Conservation (phyloP, 2,113 vertebrate genomes). For the Hucho hucho region DNA sequence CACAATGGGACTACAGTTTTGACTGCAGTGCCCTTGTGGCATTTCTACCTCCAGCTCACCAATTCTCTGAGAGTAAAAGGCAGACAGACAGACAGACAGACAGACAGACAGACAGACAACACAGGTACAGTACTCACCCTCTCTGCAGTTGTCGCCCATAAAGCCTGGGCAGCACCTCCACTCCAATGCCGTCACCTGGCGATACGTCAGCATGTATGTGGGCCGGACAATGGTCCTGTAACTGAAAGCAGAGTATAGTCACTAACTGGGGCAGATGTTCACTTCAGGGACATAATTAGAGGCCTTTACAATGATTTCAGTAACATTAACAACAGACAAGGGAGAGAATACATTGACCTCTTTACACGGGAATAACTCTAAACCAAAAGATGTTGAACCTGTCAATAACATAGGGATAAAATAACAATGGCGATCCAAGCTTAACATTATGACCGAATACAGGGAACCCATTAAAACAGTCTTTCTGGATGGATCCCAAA, state of each 20-base stretch:
- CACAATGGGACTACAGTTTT: constrained; percentile 9
- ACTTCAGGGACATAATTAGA: constrained; percentile 60
- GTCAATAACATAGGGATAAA: background rate
- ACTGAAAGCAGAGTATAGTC: constrained; percentile 69
- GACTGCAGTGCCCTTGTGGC: background rate
- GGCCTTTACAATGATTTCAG: too few species aligned
- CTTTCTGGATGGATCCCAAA: constrained; percentile 23
- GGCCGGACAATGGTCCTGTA: constrained; percentile 93
- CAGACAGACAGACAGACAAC: background rate
- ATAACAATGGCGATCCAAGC: background rate
- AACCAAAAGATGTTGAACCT: background rate
- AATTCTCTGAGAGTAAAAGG: background rate
- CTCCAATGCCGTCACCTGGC: constrained; percentile 82
- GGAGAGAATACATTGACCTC: background rate
- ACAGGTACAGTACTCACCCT: constrained; percentile 71
- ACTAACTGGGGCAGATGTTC: constrained; percentile 1
- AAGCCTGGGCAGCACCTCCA: constrained; percentile 89
- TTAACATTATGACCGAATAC: background rate
- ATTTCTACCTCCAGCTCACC: background rate
- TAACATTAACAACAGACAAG: too few species aligned
- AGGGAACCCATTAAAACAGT: background rate
- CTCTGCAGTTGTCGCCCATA: constrained; percentile 80
- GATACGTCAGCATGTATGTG: constrained; percentile 81
- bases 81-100: background rate
- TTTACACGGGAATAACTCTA: background rate